These are phyloP conservation scores for Melitaea athalia DNA, from an alignment of 2,888 invertebrate genomes.

Conservation along the genomic window DNA sequence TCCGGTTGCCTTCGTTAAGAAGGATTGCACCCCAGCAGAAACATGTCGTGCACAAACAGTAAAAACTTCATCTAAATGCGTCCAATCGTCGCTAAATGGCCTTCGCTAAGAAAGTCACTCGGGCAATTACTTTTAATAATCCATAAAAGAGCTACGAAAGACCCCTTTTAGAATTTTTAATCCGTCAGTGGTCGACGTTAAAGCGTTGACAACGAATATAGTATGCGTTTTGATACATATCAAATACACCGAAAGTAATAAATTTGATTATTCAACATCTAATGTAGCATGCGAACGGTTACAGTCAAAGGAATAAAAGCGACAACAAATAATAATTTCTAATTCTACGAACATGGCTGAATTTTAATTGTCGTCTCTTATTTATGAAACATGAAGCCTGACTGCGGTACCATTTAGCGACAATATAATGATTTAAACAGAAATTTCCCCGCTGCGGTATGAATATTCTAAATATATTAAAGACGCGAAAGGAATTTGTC, in stretches of 20 bases:
- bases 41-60: constrained; percentile 7
- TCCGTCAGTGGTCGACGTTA: background rate
- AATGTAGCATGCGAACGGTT: background rate
- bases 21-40: background rate
- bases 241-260: constrained; percentile 2
- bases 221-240: constrained; percentile 1
- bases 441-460: constrained; percentile 8
- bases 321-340: background rate
- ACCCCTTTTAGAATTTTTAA: constrained; percentile 1
- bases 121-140: constrained; percentile 11
- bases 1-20: background rate
- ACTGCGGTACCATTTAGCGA: constrained; percentile 9
- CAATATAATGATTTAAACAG: constrained; percentile 5
- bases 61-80: constrained; percentile 9
- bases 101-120: constrained; percentile 6
- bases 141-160: background rate
- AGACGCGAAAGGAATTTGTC: constrained; percentile 7
- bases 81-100: constrained; percentile 8
- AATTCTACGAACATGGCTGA: background rate
- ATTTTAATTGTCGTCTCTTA: constrained; percentile 7
- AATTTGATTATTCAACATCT: constrained; percentile 1
- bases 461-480: constrained; percentile 7
- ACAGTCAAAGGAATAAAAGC: constrained; percentile 9
- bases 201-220: constrained; percentile 1
- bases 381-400: constrained; percentile 7